Evolutionary conservation across 2,888 invertebrate species (phyloP), one percentile per base, ranked within the genome.

Genomic region (Ephialtes manifestator): DNA sequence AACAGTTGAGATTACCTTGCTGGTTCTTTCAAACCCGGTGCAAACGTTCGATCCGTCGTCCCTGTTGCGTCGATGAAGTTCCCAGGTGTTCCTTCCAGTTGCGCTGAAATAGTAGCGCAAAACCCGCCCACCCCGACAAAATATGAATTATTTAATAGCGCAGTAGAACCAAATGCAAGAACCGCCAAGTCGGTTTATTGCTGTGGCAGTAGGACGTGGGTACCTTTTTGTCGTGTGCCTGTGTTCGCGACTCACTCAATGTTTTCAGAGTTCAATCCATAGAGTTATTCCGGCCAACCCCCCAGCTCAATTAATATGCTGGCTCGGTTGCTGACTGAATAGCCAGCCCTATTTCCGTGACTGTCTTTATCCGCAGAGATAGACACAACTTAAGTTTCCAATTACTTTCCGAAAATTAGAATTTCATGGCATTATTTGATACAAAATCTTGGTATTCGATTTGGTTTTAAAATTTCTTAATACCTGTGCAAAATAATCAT

Each of bases 21-120:
- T 80, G 48, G 28, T 79, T 79, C 43, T 51, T 67, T 48, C 53
- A 39, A 28, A 71, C 75, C 80, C 55, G 70, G 35, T 55, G 74
- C 55, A 60, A 75, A 68, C n/a, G 58, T 75, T 75, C 39, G 68
- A 60, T 60, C 48, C 48, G 46, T 35, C 72, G 60, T 63, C 43
- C 58, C 68, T 58, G 71, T 55, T 48, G 35, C 74, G 55, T 39
- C 48, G 53, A 72, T 51, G 18, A 75, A 31, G 20, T 67, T 67
- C 65, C 15, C 67, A 83, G 43, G 28, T 46, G 43, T 55, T 48
- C 75, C 28, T 78, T 70, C 24, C 55, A 20, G 28, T 31, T 53
- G 70, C 18, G 35, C 51, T 11, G 51, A 51, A 48, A 24, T 18
- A 65, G 68, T 48, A 13, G 60, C 31, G 15, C 60, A 28, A 15